Base-by-base conservation (phyloP, 2,888 invertebrate species). In the Ceramica pisi region DNA sequence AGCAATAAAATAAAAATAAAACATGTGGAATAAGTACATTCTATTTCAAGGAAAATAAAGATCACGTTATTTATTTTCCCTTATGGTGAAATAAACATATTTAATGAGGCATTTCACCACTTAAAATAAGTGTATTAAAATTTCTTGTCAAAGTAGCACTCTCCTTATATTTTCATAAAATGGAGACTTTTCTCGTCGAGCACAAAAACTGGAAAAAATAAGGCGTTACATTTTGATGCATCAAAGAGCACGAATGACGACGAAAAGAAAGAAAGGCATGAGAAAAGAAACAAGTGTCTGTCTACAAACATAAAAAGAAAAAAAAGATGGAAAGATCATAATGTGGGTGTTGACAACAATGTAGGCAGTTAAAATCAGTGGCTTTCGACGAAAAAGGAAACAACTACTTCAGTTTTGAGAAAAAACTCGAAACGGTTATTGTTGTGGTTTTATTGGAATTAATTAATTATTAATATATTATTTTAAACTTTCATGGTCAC, bases 221-320 rank as follows among this genome's bases (percentile, higher is more conserved):
- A 60, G 31, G 16, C 38, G 35, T 62, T 10, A 46, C 44, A n/a
- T 64, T 77, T 61, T 50, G 26, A 66, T 67, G 69, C 74, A 67
- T 70, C 78, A 64, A 74, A 78, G 55, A 66, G 46, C 16, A n/a
- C 41, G 21, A 63, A 78, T 56, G 66, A n/a, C 56, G 41, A 31
- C 10, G n/a, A 10, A 67, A 72, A 62, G 35, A 14, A 67, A 50
- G 51, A 65, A 53, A 41, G 44, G 21, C 31, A 50, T 65, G n/a
- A 55, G 48, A 62, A 75, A 72, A 50, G 60, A 51, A 55, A 70
- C 66, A 74, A 74, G 38, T 67, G 60, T 21, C 50, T 21, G 51
- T 26, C 8, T 51, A 53, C 44, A 60, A 74, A 59, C 26, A 38
- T 55, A 44, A 46, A 38, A 35, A 55, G 7, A 56, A 64, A 73